Base-by-base conservation (phyloP, 1,140 invertebrate genomes). In the Drosophila malerkotliana region DNA sequence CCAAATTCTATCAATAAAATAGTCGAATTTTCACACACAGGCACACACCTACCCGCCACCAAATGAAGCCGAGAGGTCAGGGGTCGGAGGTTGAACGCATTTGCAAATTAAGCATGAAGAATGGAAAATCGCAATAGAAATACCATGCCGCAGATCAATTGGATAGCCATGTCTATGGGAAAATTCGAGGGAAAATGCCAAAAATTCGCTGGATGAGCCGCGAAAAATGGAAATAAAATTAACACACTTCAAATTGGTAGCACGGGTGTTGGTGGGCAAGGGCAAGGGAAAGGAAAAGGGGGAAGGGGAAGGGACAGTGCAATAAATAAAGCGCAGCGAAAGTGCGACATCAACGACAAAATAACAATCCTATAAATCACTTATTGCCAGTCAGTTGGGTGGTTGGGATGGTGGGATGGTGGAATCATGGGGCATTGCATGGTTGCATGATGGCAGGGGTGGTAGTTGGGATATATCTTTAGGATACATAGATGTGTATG, bases 281-380 rank as follows among this genome's bases (percentile, higher is more conserved):
- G 14, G 15, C 4, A 10, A 34, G 49, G 9, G 44, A 18, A 12
- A 39, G 56, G 18, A 18, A 18, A 12, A 39, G 56, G 8, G 14
- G 15, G 7, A 14, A 34, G 49, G 9, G 44, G n/a, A 12, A 39
- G 56, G 48, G n/a, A 49, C 61, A 12, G 45, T 18, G 72, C 71
- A 72, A 87, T 87, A 87, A 87, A 87, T 87, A 87, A 87, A 87
- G 80, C 72, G 79, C 79, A 62, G 59, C 68, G 79, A 74, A 87
- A 87, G 79, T 82, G 82, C 82, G 83, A 88, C 83, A 88, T 79
- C 71, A 88, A 88, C 83, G 79, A 87, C 83, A 79, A 87, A 87
- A 87, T 87, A 87, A 87, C 83, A 87, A 87, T 88, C 75, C 76
- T 72, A 87, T 87, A 87, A 87, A 87, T 87, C 83, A 87, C 83